A percentile compares a stretch with the other conserved stretches of the same genome.
phyloP scores from a whole-genome alignment of 2,113 vertebrate species.

The Manacus vitellinus region DNA sequence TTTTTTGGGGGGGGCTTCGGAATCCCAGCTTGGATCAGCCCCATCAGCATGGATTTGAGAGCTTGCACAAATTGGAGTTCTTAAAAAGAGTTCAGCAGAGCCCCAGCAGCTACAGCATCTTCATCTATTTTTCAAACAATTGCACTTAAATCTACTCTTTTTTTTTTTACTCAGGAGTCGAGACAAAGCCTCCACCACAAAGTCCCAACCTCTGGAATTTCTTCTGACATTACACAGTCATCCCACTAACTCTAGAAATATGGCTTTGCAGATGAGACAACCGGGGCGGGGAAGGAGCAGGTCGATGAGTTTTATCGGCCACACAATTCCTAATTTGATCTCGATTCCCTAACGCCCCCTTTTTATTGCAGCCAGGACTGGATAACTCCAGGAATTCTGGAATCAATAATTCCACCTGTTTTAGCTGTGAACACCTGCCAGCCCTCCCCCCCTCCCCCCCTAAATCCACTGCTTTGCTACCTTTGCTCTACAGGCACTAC shows the following conservation, averaged over 20 bases:
- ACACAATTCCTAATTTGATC: background rate
- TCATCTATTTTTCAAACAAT: constrained; percentile 76
- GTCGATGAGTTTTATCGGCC: background rate
- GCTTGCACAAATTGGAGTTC: constrained; percentile 72
- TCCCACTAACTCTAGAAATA: constrained; percentile 53
- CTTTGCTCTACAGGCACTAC: constrained; percentile 72
- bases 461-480: constrained; percentile 57
- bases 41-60: background rate
- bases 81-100: constrained; percentile 83
- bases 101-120: constrained; percentile 62
- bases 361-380: background rate
- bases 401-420: background rate
- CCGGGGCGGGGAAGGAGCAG: background rate
- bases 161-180: background rate
- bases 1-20: background rate
- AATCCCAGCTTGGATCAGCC: background rate
- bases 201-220: background rate
- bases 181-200: background rate
- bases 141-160: constrained; percentile 79
- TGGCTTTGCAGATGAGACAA: constrained; percentile 53
- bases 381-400: background rate
- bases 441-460: background rate
- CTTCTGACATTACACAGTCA: background rate
- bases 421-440: constrained; percentile 15
- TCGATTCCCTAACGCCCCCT: background rate